Evolutionary conservation across 2,888 invertebrate genomes (phyloP), one percentile per base, ranked within the genome.

Genomic region (Anoncus sp.): DNA sequence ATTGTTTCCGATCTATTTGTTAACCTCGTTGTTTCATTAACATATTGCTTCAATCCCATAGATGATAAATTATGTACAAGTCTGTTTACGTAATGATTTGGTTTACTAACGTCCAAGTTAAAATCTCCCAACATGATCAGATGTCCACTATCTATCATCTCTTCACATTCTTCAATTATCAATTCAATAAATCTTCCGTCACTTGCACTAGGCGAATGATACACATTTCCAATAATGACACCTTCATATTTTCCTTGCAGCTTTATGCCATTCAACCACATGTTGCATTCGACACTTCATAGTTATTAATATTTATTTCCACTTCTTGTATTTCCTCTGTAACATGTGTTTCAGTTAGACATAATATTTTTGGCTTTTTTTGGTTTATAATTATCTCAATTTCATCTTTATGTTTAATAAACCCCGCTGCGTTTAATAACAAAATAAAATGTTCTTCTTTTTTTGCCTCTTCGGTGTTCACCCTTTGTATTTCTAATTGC

Each of bases 391-490:
- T 14, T 22, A 22, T 65, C 35, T 63, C 35, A 10, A 79, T 60
- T 62, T 78, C 55, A 1, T 81, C 75, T 6, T 77, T 80, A 40
- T 81, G 60, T n/a, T 10, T 51, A 1, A 80, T 1, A 18, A 80
- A 69, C 10, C 77, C 60, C 35, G 70, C 75, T 2, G 57, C 60
- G 62, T 77, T 81, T 43, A 53, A 14, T 14, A 77, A 55, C 9
- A 65, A 14, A 31, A 65, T 65, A 12, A 24, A 65, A 18, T 27
- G 7, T 14, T 10, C 1, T 45, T 47, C 22, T 31, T 62, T 20
- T 47, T 27, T 31, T 27, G 22, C 10, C 43, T 47, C 6, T 9
- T 45, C n/a, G 40, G 12, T 62, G 7, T 31, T 35, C 18, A 4
- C 10, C n/a, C n/a, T 18, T 16, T 10, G 6, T 12, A 20, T 20